These are phyloP conservation scores for Odontocolon sp. DNA, from an alignment of 2,888 invertebrate genomes.

Conservation along the genomic window DNA sequence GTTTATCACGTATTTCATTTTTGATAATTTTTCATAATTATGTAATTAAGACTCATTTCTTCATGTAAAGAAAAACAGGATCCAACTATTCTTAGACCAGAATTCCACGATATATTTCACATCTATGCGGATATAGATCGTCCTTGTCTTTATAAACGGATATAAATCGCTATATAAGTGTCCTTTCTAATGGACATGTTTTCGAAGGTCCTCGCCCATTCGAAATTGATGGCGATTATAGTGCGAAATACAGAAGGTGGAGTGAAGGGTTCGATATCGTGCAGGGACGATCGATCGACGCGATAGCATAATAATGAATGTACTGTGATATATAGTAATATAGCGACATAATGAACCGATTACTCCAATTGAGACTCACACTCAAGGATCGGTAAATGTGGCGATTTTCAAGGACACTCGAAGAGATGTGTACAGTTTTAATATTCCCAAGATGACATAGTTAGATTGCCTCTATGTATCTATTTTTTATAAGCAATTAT, in stretches of 20 bases:
- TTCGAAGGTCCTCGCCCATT: neutral
- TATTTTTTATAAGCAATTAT: neutral
- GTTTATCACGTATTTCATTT: too few relatives aligned
- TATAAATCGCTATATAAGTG: neutral
- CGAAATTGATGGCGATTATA: neutral
- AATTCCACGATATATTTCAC: too few relatives aligned
- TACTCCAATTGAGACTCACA: neutral
- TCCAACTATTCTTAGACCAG: too few relatives aligned
- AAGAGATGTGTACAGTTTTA: neutral
- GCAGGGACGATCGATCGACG: conserved; percentile 12
- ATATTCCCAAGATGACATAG: neutral
- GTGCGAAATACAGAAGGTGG: too few relatives aligned
- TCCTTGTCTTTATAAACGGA: neutral
- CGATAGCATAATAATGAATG: conserved; percentile 1
- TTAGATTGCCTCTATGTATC: neutral
- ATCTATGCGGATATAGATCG: neutral
- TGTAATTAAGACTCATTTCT: too few relatives aligned
- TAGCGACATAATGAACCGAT: too few relatives aligned
- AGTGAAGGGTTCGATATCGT: neutral
- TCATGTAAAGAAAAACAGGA: too few relatives aligned
- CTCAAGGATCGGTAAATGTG: neutral
- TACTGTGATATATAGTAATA: too few relatives aligned
- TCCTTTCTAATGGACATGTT: neutral
- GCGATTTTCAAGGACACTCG: neutral
- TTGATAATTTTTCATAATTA: too few relatives aligned